Base-by-base conservation (phyloP, 1,140 invertebrate genomes). In the Zaprionus vittiger region DNA sequence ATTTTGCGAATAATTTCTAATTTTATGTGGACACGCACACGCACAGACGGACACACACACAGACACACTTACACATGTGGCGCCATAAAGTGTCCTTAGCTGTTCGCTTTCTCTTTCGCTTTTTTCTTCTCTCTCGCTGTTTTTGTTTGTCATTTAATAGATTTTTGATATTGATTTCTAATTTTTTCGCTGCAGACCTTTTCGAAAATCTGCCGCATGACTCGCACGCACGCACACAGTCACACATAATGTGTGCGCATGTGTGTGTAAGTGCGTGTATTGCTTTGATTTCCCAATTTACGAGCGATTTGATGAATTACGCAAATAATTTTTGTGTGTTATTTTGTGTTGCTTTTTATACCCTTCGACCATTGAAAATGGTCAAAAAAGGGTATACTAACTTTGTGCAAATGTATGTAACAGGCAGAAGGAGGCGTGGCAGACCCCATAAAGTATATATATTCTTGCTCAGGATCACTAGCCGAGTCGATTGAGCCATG, bases 151-250 rank as follows among this genome's bases (percentile, higher is more conserved):
- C 69, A 78, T 74, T 80, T 73, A 80, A 75, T 76, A 87, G 79
- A 86, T 86, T 80, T 89, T 68, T 52, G 55, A 63, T 87, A 87
- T 87, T 87, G 83, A 87, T 83, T 87, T 81, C 65, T 76, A 81
- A 89, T 87, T 83, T 87, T 87, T 83, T 49, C 49, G 74, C 75
- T 67, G 70, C 73, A 47, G n/a, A 47, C n/a, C 41, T 47, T 47
- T 47, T 17, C 14, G 12, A 70, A 70, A 83, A 83, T 52, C 38
- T 72, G 49, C 67, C 41, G 28, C 69, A 63, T 57, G 26, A 37
- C 7, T 44, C 68, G 47, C 38, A 75, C 17, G 4, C 22, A 38
- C 44, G 47, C 44, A 20, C 12, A 41, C 38, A 17, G n/a, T 20
- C 15, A 14, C 63, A 52, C 47, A 37, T 11, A 7, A 47, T 47